Conservation (phyloP, 2,797 vertebrate genomes). For the Fratercula arctica region DNA sequence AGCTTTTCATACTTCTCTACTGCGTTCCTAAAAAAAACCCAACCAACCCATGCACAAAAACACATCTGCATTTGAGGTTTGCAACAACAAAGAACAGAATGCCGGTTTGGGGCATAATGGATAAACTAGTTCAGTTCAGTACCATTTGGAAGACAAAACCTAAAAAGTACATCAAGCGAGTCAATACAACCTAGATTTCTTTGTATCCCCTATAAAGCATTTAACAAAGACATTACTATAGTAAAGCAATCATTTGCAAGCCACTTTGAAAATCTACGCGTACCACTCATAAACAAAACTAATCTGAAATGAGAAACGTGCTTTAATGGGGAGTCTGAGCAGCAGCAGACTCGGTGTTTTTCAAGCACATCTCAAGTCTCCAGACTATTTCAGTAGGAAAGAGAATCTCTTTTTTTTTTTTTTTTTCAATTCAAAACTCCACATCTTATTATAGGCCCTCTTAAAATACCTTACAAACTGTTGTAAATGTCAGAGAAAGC, state of each 20-base stretch:
- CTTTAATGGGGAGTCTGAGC: neutral
- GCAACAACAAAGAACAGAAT: neutral
- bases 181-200: neutral
- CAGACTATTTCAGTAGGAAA: neutral
- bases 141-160: neutral
- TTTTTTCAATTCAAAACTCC: neutral
- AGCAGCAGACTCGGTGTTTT: neutral
- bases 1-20: neutral
- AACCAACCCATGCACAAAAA: neutral
- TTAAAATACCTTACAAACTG: neutral
- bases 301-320: neutral
- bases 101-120: neutral
- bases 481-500: conserved; percentile 4
- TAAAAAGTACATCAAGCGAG: neutral
- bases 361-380: neutral
- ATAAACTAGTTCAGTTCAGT: neutral
- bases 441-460: neutral
- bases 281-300: neutral
- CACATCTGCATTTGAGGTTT: neutral
- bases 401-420: neutral
- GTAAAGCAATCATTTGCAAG: neutral
- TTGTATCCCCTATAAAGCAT: neutral
- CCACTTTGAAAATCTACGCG: neutral
- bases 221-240: neutral
- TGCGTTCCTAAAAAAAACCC: neutral